Percentiles rank a stretch among this genome's conserved stretches.
These are phyloP conservation scores for Athripsodes cinereus DNA, from an alignment of 2,888 invertebrate genomes.

Conservation along the genomic window DNA sequence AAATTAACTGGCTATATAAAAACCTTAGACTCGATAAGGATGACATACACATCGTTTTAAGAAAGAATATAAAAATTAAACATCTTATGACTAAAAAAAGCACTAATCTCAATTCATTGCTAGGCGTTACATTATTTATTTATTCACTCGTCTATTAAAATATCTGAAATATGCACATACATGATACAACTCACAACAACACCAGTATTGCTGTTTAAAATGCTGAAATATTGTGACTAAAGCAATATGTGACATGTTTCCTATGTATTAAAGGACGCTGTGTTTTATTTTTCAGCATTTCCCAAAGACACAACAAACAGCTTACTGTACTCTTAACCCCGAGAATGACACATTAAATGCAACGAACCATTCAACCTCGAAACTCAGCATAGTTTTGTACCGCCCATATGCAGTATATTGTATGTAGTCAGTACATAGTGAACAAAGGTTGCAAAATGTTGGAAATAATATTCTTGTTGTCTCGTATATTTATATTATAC, in stretches of 20 bases:
- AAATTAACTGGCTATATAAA: too few species aligned
- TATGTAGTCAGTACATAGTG: neutral
- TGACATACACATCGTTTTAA: too few species aligned
- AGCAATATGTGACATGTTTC: neutral
- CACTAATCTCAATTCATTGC: too few species aligned
- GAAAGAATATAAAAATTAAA: too few species aligned
- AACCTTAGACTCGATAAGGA: too few species aligned
- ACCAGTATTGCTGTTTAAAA: too few species aligned
- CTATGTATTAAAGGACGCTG: too few species aligned
- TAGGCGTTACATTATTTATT: too few species aligned
- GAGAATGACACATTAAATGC: neutral
- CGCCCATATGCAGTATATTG: neutral
- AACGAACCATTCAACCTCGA: neutral
- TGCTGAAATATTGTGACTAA: neutral
- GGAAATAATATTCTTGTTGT: neutral
- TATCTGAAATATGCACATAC: too few species aligned
- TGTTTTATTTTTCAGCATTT: neutral
- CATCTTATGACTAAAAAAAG: too few species aligned
- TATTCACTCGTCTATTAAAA: too few species aligned
- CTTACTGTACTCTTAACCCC: neutral
- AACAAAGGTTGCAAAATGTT: neutral
- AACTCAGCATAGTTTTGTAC: neutral
- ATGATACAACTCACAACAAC: too few species aligned
- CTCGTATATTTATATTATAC: neutral
- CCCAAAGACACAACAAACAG: neutral